Conservation (phyloP, 2,797 vertebrate genomes). For the Stomatorhinus walkeri region DNA sequence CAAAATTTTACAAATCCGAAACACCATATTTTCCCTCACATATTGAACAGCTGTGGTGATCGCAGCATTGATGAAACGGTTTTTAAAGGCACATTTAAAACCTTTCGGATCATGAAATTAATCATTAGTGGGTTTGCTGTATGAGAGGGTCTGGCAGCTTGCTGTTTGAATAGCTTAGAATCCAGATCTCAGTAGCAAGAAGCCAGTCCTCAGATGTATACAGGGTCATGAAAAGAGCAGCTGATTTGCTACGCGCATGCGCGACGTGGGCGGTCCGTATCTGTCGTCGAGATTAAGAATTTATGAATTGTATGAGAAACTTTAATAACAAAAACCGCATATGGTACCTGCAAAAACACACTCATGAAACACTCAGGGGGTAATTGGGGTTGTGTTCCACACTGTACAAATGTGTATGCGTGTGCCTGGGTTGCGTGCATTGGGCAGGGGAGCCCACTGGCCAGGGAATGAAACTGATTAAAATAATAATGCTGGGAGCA, state of each 20-base stretch:
- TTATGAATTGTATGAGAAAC: background rate
- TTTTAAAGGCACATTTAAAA: background rate
- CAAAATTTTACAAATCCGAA: background rate
- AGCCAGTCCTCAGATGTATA: background rate
- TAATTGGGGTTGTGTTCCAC: background rate
- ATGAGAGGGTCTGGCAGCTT: background rate
- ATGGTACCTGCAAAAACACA: background rate
- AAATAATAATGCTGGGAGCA: constrained; percentile 50
- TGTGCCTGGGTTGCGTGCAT: constrained; percentile 16
- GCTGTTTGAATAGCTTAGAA: background rate
- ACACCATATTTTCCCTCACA: background rate
- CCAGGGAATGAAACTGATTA: constrained; percentile 37
- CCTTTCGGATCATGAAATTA: background rate
- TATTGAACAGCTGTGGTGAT: background rate
- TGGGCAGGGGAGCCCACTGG: background rate
- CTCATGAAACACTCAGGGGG: background rate
- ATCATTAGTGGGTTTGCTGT: background rate
- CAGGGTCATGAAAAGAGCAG: constrained; percentile 24
- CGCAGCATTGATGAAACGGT: background rate
- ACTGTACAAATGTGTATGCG: background rate
- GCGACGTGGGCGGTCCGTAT: constrained; percentile 25
- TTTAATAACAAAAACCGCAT: constrained; percentile 7
- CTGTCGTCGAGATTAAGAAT: background rate
- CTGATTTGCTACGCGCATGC: constrained; percentile 28
- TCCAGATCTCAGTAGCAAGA: background rate